phyloP scores from a whole-genome alignment of 2,888 invertebrate species.

The Conus canariensis region DNA sequence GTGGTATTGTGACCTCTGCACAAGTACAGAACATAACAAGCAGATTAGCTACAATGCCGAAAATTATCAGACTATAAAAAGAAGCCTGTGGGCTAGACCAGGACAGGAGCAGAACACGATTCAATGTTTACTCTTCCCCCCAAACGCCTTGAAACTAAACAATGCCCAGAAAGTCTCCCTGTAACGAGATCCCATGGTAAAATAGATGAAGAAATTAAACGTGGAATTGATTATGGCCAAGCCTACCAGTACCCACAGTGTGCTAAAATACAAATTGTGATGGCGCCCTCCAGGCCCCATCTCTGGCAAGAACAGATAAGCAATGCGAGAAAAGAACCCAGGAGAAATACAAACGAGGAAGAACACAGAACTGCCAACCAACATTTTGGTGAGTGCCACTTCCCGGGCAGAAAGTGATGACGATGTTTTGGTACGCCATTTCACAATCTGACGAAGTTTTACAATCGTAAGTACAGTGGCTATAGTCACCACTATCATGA shows the following conservation, averaged over 20 bases:
- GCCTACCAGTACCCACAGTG: background rate
- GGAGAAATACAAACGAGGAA: constrained; percentile 8
- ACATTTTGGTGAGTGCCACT: constrained; percentile 21
- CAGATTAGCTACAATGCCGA: too few species aligned
- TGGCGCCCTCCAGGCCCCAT: background rate
- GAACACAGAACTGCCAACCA: background rate
- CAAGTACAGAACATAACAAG: too few species aligned
- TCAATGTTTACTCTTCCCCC: background rate
- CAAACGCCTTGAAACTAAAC: background rate
- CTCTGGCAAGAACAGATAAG: background rate
- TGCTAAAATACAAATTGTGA: background rate
- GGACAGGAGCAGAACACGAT: too few species aligned
- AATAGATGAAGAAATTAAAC: constrained; percentile 13
- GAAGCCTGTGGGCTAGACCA: too few species aligned
- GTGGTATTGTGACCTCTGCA: too few species aligned
- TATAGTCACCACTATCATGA: background rate
- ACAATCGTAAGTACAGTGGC: background rate
- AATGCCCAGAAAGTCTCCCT: background rate
- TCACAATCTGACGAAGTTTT: background rate
- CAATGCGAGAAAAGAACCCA: background rate
- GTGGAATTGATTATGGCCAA: background rate
- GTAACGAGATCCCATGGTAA: background rate
- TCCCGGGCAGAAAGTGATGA: background rate
- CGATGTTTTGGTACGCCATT: constrained; percentile 4
- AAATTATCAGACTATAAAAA: too few species aligned